phyloP scores from a whole-genome alignment of 2,888 invertebrate genomes.

The Ochlodes sylvanus region DNA sequence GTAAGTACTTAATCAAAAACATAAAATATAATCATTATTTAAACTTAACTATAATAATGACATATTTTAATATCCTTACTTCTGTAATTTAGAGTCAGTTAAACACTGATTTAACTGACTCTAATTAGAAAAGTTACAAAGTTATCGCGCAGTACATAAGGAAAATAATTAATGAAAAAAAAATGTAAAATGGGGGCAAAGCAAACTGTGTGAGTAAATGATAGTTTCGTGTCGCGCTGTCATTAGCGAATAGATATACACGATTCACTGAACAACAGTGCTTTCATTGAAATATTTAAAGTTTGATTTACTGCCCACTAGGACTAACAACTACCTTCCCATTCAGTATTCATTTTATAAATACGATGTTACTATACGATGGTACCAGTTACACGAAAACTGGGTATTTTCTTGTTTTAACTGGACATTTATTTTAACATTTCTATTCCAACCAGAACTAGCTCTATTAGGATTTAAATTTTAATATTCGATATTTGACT shows the following conservation, averaged over 20 bases:
- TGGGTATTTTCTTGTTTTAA: too few species aligned
- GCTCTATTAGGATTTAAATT: too few species aligned
- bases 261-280: constrained; percentile 41
- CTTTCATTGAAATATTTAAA: constrained; percentile 49
- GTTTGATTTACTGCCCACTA: constrained; percentile 16
- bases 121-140: too few species aligned
- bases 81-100: too few species aligned
- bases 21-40: too few species aligned
- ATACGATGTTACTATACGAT: neutral
- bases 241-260: constrained; percentile 54
- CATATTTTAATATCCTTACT: neutral
- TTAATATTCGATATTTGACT: too few species aligned
- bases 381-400: too few species aligned
- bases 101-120: too few species aligned
- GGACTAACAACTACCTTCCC: neutral
- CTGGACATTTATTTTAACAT: too few species aligned
- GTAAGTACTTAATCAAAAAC: too few species aligned
- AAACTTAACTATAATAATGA: neutral
- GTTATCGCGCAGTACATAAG: neutral
- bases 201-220: constrained; percentile 10
- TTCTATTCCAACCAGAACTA: too few species aligned
- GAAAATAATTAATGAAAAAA: neutral
- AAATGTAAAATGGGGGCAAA: neutral
- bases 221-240: constrained; percentile 57
- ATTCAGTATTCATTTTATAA: constrained; percentile 16